Percentiles rank a stretch among this genome's conserved stretches.
These are phyloP conservation scores for Luffia ferchaultella DNA, from an alignment of 2,888 invertebrate species.

Conservation along the genomic window DNA sequence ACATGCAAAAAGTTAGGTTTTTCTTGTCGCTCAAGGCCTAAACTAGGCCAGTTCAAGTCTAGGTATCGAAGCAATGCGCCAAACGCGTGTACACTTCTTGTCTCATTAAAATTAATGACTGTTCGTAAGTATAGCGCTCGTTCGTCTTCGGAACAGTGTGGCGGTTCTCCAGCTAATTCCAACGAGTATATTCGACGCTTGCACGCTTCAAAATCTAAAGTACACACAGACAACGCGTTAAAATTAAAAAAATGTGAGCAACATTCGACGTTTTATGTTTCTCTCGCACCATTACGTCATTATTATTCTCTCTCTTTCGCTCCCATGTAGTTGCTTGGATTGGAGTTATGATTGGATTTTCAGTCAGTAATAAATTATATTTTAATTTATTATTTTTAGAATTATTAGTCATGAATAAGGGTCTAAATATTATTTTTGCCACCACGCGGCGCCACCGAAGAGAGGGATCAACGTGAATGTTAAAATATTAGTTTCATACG, in stretches of 20 bases:
- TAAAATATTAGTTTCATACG: too few relatives aligned
- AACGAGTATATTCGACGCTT: conserved; percentile 60
- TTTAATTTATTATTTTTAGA: too few relatives aligned
- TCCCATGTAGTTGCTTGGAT: too few relatives aligned
- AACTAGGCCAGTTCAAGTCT: conserved; percentile 69
- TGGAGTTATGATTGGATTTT: too few relatives aligned
- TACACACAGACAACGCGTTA: neutral
- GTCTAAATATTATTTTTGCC: too few relatives aligned
- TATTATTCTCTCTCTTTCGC: too few relatives aligned
- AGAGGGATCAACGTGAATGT: too few relatives aligned
- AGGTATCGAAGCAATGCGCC: conserved; percentile 77
- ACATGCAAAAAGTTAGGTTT: conserved; percentile 60
- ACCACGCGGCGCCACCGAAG: too few relatives aligned
- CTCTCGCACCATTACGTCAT: too few relatives aligned
- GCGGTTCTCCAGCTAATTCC: conserved; percentile 61
- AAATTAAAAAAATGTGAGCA: neutral
- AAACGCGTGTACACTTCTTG: conserved; percentile 71
- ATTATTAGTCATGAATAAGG: too few relatives aligned
- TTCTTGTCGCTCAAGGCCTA: conserved; percentile 54
- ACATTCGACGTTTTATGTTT: neutral
- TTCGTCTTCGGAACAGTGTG: conserved; percentile 57
- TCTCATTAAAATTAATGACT: conserved; percentile 68
- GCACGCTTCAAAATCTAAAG: conserved; percentile 63
- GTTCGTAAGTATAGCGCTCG: conserved; percentile 68
- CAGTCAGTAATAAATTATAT: too few relatives aligned